These are phyloP conservation scores for Scyliorhinus canicula DNA, from an alignment of 2,797 vertebrate species.

Conservation along the genomic window DNA sequence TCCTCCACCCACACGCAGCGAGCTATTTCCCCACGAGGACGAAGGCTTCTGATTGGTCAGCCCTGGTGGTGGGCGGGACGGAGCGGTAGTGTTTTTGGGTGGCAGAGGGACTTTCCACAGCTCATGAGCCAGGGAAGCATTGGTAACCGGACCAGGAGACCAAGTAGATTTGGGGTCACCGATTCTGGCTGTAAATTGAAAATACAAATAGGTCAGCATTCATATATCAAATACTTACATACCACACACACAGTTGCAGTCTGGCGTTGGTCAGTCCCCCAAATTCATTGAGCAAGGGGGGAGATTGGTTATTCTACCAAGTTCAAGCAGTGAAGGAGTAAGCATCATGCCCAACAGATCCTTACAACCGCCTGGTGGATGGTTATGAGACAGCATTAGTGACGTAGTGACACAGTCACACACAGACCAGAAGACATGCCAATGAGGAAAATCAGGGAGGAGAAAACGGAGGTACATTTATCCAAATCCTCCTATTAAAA, in stretches of 20 bases:
- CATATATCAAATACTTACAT: background rate
- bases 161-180: constrained; percentile 90
- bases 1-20: constrained; percentile 74
- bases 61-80: constrained; percentile 91
- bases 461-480: background rate
- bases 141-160: constrained; percentile 88
- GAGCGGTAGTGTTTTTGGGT: constrained; percentile 86
- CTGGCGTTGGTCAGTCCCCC: background rate
- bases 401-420: background rate
- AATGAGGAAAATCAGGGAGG: background rate
- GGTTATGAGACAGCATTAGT: background rate
- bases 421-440: background rate
- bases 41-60: constrained; percentile 90
- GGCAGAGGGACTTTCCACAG: constrained; percentile 98
- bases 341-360: background rate
- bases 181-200: constrained; percentile 76
- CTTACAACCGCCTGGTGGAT: background rate
- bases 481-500: background rate
- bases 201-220: constrained; percentile 24
- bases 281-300: background rate
- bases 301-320: background rate
- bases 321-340: background rate
- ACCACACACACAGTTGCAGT: background rate
- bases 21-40: constrained; percentile 80
- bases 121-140: constrained; percentile 97